Evolutionary conservation across 2,888 invertebrate species (phyloP).

Genomic region (Apamea monoglypha): DNA sequence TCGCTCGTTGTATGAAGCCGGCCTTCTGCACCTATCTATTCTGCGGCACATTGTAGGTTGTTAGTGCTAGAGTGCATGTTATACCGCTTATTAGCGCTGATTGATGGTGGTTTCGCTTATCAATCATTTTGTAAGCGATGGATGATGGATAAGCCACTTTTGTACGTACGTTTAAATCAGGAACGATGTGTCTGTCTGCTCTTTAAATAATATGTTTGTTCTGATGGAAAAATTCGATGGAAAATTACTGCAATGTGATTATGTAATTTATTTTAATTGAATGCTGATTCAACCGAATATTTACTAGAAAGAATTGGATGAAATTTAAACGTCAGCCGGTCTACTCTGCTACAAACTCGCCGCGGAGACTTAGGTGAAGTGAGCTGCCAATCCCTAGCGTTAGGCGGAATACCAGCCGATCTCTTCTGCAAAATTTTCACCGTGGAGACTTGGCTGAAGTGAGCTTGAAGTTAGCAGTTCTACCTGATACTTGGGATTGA

Average conservation of each 20-base stretch:
- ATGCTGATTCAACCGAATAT: neutral
- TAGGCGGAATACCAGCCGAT: too few relatives aligned
- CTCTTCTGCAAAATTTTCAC: too few relatives aligned
- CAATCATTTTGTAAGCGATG: slow-evolving; percentile 26
- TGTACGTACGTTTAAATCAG: neutral
- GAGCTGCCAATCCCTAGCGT: neutral
- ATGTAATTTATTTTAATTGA: too few relatives aligned
- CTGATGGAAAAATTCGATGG: neutral
- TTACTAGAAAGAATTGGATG: neutral
- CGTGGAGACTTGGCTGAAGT: too few relatives aligned
- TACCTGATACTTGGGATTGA: too few relatives aligned
- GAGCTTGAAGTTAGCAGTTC: too few relatives aligned
- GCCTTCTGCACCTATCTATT: slow-evolving; percentile 3
- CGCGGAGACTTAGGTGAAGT: too few relatives aligned
- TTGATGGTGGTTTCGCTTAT: slow-evolving; percentile 24
- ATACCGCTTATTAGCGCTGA: slow-evolving; percentile 36
- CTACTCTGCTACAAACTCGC: too few relatives aligned
- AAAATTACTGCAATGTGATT: neutral
- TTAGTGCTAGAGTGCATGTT: slow-evolving; percentile 16
- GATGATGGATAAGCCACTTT: neutral
- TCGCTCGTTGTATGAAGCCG: too few relatives aligned
- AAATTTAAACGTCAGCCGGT: neutral
- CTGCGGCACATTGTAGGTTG: neutral
- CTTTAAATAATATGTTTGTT: neutral
- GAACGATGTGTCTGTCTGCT: neutral